A percentile compares a stretch with the other conserved stretches of the same genome.
Conservation (phyloP, 2,797 vertebrate species). For the Lepidocolaptes lacrymiger region DNA sequence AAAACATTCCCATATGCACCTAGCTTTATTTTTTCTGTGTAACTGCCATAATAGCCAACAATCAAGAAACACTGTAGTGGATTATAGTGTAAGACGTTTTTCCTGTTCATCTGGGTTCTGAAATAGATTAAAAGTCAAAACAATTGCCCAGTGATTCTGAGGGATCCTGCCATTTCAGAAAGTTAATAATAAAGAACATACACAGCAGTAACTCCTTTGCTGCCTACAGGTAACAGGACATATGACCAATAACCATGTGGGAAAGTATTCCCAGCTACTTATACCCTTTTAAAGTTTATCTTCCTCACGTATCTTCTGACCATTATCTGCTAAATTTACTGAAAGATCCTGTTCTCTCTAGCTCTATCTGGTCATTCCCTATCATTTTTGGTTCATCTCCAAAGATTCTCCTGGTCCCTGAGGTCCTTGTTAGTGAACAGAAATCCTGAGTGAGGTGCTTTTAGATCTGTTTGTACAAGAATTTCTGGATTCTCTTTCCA, state of each 20-base stretch:
- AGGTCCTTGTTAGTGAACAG: background rate
- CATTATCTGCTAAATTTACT: background rate
- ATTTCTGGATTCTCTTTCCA: background rate
- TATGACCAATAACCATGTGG: background rate
- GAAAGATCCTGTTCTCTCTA: background rate
- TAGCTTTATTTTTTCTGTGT: background rate
- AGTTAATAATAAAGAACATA: background rate
- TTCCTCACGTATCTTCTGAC: background rate
- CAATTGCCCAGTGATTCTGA: background rate
- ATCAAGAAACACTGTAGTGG: background rate
- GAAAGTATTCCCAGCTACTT: background rate
- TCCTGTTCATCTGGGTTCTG: background rate
- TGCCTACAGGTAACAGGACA: background rate
- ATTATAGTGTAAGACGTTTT: background rate
- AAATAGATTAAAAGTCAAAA: background rate
- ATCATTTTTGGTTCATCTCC: background rate
- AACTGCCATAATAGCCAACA: background rate
- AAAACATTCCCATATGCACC: background rate
- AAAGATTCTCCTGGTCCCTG: background rate
- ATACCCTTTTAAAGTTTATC: background rate
- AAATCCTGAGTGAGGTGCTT: background rate
- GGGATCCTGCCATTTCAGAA: background rate
- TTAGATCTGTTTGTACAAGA: background rate
- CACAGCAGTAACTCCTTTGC: background rate
- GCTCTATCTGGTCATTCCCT: background rate